A percentile compares a stretch with the other conserved stretches of the same genome.
Evolutionary conservation across 2,797 vertebrate genomes (phyloP).

Genomic region (Ispidina picta): DNA sequence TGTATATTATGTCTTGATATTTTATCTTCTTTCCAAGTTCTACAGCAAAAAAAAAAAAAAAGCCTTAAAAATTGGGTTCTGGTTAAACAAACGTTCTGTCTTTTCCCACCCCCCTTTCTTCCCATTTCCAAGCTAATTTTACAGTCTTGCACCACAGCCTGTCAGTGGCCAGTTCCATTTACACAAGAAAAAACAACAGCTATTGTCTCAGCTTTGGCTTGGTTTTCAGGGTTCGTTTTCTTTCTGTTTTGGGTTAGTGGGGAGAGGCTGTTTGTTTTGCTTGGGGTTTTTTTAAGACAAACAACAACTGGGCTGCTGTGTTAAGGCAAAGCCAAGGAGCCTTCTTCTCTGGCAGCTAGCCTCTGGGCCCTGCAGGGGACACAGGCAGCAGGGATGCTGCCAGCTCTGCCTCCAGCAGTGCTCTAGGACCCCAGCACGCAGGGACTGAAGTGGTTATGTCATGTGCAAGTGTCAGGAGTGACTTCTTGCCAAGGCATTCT

Average conservation of each 20-base stretch:
- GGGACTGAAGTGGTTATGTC: background rate
- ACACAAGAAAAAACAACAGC: background rate
- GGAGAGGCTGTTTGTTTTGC: background rate
- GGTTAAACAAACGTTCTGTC: background rate
- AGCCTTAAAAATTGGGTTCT: background rate
- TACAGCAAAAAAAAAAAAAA: background rate
- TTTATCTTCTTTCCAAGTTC: background rate
- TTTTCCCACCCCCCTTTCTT: accelerated
- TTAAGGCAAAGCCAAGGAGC: background rate
- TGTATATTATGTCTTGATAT: background rate
- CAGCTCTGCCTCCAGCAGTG: background rate
- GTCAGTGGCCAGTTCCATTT: background rate
- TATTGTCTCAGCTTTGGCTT: background rate
- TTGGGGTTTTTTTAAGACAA: background rate
- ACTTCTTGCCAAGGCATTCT: background rate
- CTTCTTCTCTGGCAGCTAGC: background rate
- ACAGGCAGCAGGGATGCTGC: background rate
- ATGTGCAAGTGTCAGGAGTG: background rate
- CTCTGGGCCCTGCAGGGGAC: background rate
- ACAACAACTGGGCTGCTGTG: background rate
- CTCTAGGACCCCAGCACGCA: background rate
- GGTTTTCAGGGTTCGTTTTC: background rate
- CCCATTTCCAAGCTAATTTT: background rate
- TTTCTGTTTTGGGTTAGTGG: background rate
- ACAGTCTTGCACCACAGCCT: background rate